These are phyloP conservation scores for Probosciger aterrimus DNA, from an alignment of 2,113 vertebrate species.

Conservation along the genomic window DNA sequence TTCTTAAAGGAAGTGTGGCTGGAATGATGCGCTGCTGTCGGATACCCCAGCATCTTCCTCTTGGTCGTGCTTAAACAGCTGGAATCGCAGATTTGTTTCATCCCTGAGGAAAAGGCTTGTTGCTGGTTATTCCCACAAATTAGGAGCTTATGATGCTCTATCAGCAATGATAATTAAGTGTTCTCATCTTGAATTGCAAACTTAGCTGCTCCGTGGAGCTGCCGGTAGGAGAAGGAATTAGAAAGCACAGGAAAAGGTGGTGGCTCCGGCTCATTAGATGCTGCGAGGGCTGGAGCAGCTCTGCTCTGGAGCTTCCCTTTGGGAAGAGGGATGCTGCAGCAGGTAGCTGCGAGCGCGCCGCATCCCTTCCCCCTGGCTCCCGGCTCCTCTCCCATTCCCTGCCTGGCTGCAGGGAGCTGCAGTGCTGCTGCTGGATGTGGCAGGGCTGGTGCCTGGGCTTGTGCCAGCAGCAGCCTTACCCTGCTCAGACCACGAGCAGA, in stretches of 20 bases:
- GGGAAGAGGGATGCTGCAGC: background rate
- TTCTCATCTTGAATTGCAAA: background rate
- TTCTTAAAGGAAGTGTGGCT: background rate
- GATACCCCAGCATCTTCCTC: background rate
- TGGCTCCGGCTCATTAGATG: background rate
- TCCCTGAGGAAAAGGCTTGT: background rate
- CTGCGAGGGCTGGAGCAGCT: background rate
- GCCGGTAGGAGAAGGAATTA: background rate
- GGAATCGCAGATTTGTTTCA: background rate
- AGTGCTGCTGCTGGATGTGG: background rate
- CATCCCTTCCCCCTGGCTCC: background rate
- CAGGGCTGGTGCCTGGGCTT: background rate
- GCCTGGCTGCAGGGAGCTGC: background rate
- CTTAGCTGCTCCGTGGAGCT: background rate
- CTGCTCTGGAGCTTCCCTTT: background rate
- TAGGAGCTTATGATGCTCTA: background rate
- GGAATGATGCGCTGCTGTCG: fast-evolving
- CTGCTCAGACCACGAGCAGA: background rate
- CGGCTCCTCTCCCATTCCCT: background rate
- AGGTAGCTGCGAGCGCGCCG: background rate
- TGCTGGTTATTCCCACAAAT: background rate
- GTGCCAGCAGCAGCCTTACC: background rate
- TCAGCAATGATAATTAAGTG: background rate
- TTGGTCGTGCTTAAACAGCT: background rate
- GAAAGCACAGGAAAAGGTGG: background rate